A percentile compares a stretch with the other conserved stretches of the same genome.
phyloP scores from a whole-genome alignment of 2,113 vertebrate species.

The Cariama cristata region DNA sequence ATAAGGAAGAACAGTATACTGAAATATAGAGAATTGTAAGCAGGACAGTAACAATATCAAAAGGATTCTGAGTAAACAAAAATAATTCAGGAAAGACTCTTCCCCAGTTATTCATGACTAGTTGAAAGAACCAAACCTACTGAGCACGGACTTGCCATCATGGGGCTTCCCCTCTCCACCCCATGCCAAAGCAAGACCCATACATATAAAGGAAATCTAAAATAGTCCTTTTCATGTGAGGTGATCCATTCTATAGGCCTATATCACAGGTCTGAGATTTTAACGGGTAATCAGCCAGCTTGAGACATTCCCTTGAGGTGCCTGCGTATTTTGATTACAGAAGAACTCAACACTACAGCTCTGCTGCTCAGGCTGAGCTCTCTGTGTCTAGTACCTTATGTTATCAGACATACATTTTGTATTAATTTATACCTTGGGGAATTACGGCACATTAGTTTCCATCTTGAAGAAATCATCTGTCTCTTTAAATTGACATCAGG shows the following conservation, averaged over 20 bases:
- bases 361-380: conserved; percentile 26
- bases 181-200: background rate
- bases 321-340: conserved; percentile 53
- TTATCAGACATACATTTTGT: conserved; percentile 67
- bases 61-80: background rate
- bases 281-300: conserved; percentile 51
- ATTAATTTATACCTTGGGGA: conserved; percentile 73
- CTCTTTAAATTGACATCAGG: conserved; percentile 63
- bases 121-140: background rate
- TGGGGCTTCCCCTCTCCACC: background rate
- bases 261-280: conserved; percentile 40
- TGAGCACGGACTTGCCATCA: background rate
- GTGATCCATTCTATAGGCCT: background rate
- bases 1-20: background rate
- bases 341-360: background rate
- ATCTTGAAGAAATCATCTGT: conserved; percentile 57
- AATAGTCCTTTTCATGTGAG: background rate
- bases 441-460: conserved; percentile 54
- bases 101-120: background rate
- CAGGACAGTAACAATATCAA: background rate
- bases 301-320: conserved; percentile 54
- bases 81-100: background rate
- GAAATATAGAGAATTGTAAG: background rate
- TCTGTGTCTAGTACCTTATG: conserved; percentile 26
- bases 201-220: background rate